Percentiles rank a stretch among this genome's conserved stretches.
Evolutionary conservation across 1,140 invertebrate genomes (phyloP).

Genomic region (Macrobrachium rosenbergii): DNA sequence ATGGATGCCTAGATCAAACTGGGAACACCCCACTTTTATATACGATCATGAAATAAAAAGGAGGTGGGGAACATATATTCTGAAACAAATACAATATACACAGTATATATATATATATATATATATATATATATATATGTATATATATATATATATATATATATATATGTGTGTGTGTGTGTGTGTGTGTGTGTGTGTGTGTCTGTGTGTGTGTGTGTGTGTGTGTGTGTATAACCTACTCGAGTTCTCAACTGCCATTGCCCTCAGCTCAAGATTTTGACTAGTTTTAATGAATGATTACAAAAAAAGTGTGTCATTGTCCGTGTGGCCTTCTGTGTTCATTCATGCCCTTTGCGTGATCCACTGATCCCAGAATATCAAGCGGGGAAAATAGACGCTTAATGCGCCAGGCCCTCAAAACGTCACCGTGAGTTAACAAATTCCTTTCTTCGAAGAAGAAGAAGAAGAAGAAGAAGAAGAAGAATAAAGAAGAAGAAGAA

Average conservation of each 20-base stretch:
- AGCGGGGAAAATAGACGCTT: no score
- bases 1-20: not conserved
- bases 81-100: not conserved
- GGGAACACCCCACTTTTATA: no score
- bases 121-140: slow-evolving; percentile 12
- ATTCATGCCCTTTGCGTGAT: no score
- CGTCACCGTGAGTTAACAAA: no score
- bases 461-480: no score
- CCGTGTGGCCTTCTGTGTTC: no score
- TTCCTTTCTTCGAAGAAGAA: no score
- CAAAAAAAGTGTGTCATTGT: no score
- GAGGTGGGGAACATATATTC: not conserved
- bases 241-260: not conserved
- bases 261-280: not conserved
- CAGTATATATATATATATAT: not conserved
- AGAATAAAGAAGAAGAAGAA: no score
- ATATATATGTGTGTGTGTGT: not conserved
- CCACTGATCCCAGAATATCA: no score
- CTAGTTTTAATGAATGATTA: not conserved
- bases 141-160: slow-evolving; percentile 5
- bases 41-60: no score
- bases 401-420: no score
- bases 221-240: not conserved
- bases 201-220: not conserved
- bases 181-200: not conserved